Evolutionary conservation across 2,113 vertebrate genomes (phyloP).

Genomic region (Rhabdornis inornatus): DNA sequence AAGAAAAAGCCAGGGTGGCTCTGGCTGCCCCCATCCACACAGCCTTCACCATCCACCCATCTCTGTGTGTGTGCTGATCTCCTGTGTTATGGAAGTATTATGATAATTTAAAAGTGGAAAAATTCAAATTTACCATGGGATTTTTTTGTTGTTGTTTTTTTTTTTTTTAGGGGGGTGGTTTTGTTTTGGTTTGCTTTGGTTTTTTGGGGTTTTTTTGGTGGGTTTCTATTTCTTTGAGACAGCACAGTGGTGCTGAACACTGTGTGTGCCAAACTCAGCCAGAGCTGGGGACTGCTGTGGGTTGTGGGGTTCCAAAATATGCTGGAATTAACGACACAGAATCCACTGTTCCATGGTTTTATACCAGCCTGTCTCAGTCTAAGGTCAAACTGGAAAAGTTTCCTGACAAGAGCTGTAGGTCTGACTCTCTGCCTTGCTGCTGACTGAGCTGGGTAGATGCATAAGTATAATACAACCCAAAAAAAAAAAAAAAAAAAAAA

Average conservation of each 20-base stretch:
- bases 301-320: background rate
- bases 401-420: conserved; percentile 53
- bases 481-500: background rate
- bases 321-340: conserved; percentile 23
- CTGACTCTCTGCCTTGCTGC: conserved; percentile 27
- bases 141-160: background rate
- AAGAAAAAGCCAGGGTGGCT: background rate
- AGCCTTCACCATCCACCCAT: background rate
- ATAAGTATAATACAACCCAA: background rate
- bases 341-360: conserved; percentile 69
- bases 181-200: too few species aligned
- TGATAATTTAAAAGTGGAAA: background rate
- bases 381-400: conserved; percentile 76
- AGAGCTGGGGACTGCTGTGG: background rate
- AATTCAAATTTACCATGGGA: background rate
- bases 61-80: background rate
- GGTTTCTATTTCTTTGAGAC: rapidly evolving
- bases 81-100: background rate
- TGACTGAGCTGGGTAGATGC: conserved; percentile 46
- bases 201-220: background rate
- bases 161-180: background rate
- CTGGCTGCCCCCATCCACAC: background rate
- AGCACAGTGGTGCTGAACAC: rapidly evolving
- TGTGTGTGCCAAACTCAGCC: rapidly evolving
- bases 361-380: conserved; percentile 55